Percentiles rank a stretch among this genome's conserved stretches.
Evolutionary conservation across 1,140 invertebrate species (phyloP).

Genomic region (Drosophila varians): DNA sequence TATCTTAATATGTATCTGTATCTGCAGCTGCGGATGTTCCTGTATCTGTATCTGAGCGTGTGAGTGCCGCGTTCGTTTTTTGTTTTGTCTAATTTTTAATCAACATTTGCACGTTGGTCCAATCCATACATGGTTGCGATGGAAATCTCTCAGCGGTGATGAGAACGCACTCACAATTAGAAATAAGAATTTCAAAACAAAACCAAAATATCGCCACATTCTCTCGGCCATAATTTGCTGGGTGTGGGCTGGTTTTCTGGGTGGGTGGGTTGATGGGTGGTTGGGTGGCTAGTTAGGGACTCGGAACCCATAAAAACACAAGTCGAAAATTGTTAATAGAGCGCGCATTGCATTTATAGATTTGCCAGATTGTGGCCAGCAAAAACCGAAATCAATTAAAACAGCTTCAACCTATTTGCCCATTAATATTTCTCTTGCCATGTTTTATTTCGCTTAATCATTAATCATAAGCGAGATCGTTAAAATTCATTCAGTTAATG

Average conservation of each 20-base stretch:
- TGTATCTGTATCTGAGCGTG: slow-evolving; percentile 14
- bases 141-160: slow-evolving; percentile 60
- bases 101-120: slow-evolving; percentile 80
- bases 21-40: slow-evolving; percentile 20
- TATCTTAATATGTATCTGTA: slow-evolving; percentile 18
- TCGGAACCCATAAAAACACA: slow-evolving; percentile 42
- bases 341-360: slow-evolving; percentile 62
- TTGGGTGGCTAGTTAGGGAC: slow-evolving; percentile 17
- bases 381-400: slow-evolving; percentile 35
- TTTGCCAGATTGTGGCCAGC: slow-evolving; percentile 16
- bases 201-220: slow-evolving; percentile 48
- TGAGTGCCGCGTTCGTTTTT: slow-evolving; percentile 40
- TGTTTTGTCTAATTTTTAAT: slow-evolving; percentile 82
- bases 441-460: slow-evolving; percentile 10
- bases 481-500: slow-evolving; percentile 41
- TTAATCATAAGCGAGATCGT: slow-evolving; percentile 34
- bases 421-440: slow-evolving; percentile 15
- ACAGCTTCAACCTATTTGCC: slow-evolving; percentile 22
- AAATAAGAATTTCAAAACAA: slow-evolving; percentile 67
- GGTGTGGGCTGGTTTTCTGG: slow-evolving; percentile 31
- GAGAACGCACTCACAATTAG: slow-evolving; percentile 67
- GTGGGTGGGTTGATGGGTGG: slow-evolving; percentile 28
- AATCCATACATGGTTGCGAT: slow-evolving; percentile 78
- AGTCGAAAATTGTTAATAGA: slow-evolving; percentile 71
- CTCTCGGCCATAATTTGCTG: slow-evolving; percentile 47